phyloP scores from a whole-genome alignment of 2,113 vertebrate genomes.

The Drymodes brunneopygia region DNA sequence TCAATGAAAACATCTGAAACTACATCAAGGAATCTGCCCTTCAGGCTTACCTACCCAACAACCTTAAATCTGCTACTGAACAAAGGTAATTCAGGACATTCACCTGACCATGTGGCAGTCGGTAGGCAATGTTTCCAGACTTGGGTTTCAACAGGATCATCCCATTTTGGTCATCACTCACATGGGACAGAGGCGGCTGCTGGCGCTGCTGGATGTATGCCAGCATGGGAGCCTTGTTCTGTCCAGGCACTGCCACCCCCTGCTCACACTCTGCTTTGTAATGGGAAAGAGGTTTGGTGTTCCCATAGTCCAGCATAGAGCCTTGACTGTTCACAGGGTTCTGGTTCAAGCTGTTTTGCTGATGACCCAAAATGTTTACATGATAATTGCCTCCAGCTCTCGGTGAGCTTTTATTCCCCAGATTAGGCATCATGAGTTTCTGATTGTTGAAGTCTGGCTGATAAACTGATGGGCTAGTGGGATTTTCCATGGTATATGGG shows the following conservation, averaged over 20 bases:
- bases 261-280: conserved; percentile 83
- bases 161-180: conserved; percentile 71
- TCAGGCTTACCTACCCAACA: neutral
- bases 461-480: conserved; percentile 86
- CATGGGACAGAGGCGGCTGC: conserved; percentile 67
- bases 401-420: conserved; percentile 85
- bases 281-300: conserved; percentile 95
- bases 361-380: conserved; percentile 81
- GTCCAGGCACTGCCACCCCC: conserved; percentile 68
- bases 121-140: conserved; percentile 77
- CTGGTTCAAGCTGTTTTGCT: conserved; percentile 75
- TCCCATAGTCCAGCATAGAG: conserved; percentile 84
- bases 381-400: conserved; percentile 83
- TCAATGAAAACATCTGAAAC: neutral
- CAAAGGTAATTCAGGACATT: neutral
- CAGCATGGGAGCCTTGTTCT: conserved; percentile 82
- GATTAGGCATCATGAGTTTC: conserved; percentile 82
- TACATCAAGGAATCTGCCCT: neutral
- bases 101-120: conserved; percentile 84
- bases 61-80: neutral
- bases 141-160: conserved; percentile 84
- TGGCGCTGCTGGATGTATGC: conserved; percentile 80
- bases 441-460: conserved; percentile 84
- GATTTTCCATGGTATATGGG: conserved; percentile 85
- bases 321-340: conserved; percentile 70